A percentile compares a stretch with the other conserved stretches of the same genome.
Evolutionary conservation across 2,888 invertebrate genomes (phyloP).

Genomic region (Quadroppia sp.): DNA sequence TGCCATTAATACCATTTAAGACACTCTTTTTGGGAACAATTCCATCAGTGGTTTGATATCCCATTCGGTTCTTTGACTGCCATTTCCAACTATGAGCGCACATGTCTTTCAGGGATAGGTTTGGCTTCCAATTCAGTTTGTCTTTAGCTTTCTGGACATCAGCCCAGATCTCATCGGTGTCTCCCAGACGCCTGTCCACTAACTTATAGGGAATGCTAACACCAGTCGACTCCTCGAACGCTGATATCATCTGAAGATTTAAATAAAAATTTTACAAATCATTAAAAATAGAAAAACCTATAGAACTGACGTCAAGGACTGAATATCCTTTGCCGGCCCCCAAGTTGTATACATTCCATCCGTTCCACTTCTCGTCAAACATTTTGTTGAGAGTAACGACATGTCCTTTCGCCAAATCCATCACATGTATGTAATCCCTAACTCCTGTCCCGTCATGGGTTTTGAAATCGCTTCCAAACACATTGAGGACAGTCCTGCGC

Average conservation of each 20-base stretch:
- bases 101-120: slow-evolving; percentile 72
- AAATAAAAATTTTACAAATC: too few species aligned
- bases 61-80: slow-evolving; percentile 71
- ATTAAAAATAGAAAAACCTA: background rate
- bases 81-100: slow-evolving; percentile 85
- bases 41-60: slow-evolving; percentile 14
- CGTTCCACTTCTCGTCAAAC: slow-evolving; percentile 48
- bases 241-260: slow-evolving; percentile 58
- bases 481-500: slow-evolving; percentile 65
- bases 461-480: slow-evolving; percentile 82
- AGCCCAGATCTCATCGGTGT: slow-evolving; percentile 78
- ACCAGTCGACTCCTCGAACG: slow-evolving; percentile 73
- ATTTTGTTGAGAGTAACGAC: slow-evolving; percentile 73
- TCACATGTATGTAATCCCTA: slow-evolving; percentile 82
- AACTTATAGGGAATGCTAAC: slow-evolving; percentile 68
- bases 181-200: slow-evolving; percentile 71
- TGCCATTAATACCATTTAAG: background rate
- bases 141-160: slow-evolving; percentile 70
- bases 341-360: slow-evolving; percentile 70
- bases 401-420: slow-evolving; percentile 83
- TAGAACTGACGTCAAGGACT: slow-evolving; percentile 66
- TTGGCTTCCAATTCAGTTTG: slow-evolving; percentile 77
- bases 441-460: slow-evolving; percentile 81
- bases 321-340: slow-evolving; percentile 73
- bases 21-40: background rate